Conservation (phyloP, 2,797 vertebrate genomes). For the Myotis vivesi region DNA sequence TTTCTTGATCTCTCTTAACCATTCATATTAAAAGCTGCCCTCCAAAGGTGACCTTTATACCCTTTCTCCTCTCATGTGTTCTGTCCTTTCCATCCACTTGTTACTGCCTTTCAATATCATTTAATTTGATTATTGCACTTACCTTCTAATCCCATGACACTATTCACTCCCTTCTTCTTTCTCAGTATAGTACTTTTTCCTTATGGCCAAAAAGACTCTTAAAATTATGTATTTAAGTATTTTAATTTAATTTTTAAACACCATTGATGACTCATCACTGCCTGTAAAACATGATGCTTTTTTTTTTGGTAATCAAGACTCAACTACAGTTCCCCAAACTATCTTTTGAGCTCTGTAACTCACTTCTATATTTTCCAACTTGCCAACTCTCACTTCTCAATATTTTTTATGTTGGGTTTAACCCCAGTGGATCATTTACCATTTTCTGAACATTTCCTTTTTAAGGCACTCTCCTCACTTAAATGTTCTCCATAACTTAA, state of each 20-base stretch:
- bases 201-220: background rate
- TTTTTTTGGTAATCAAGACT: background rate
- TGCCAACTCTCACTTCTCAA: background rate
- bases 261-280: background rate
- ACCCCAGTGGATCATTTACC: background rate
- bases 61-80: background rate
- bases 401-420: background rate
- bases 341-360: background rate
- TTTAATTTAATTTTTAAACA: conserved; percentile 10
- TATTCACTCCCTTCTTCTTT: background rate
- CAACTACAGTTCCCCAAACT: background rate
- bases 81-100: background rate
- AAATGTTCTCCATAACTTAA: background rate
- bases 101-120: background rate
- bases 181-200: background rate
- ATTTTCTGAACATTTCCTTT: background rate
- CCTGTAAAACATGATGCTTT: background rate
- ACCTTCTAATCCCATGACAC: background rate
- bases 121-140: background rate
- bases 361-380: background rate
- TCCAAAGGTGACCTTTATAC: background rate
- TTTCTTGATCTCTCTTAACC: background rate
- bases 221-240: conserved; percentile 4
- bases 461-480: background rate
- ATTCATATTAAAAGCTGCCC: background rate